A percentile compares a stretch with the other conserved stretches of the same genome.
These are phyloP conservation scores for Apodemia duryi DNA, from an alignment of 2,888 invertebrate genomes.

Conservation along the genomic window DNA sequence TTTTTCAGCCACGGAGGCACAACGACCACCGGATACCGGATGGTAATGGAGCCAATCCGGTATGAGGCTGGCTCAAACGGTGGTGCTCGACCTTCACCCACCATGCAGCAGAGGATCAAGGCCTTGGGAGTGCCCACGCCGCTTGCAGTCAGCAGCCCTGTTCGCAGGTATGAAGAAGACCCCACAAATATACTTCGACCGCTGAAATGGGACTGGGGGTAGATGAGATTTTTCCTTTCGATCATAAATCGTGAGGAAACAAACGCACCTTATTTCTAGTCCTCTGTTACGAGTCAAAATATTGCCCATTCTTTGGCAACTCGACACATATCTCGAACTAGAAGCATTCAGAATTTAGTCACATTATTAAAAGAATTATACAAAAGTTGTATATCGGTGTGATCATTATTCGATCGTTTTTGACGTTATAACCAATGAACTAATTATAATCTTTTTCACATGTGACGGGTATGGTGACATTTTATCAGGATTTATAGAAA, in stretches of 20 bases:
- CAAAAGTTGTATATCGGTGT: no score
- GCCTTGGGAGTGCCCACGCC: conserved; percentile 94
- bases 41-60: conserved; percentile 73
- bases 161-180: conserved; percentile 83
- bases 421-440: not conserved
- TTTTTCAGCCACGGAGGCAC: conserved; percentile 64
- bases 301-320: not conserved
- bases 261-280: no score
- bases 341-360: not conserved
- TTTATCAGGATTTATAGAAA: no score
- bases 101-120: conserved; percentile 94
- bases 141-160: conserved; percentile 91
- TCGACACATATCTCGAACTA: not conserved
- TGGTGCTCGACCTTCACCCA: conserved; percentile 83
- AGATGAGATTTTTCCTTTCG: no score
- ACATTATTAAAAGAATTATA: no score
- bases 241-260: no score
- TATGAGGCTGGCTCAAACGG: conserved; percentile 64
- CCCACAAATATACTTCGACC: no score
- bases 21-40: conserved; percentile 69
- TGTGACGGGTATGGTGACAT: not conserved
- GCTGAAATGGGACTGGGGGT: not conserved
- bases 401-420: not conserved
- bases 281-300: no score
- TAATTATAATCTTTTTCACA: not conserved